Base-by-base conservation (phyloP, 2,888 invertebrate species). In the Yponomeuta cagnagella region DNA sequence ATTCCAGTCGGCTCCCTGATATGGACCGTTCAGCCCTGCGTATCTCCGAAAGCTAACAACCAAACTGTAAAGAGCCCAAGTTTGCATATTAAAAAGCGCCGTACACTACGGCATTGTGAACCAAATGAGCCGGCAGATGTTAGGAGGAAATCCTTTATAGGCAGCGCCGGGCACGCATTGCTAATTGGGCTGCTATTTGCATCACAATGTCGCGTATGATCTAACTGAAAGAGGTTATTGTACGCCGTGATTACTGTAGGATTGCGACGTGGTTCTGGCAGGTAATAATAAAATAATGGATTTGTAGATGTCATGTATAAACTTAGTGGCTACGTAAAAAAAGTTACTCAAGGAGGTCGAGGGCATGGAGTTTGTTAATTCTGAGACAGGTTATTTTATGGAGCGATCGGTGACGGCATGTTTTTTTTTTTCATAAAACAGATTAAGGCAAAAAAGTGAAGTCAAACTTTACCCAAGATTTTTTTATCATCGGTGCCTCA, bases 71-170 rank as follows among this genome's bases (percentile, higher is more conserved):
- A 15, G 12, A 58, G 9, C 52, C 52, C 52, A 58, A 15, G 52
- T 58, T 58, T 58, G 52, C 52, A 58, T 58, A 58, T 58, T 58
- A 58, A 58, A 58, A 58, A 58, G 52, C 52, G 43, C 43, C 43
- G 43, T 8, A 43, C 43, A 43, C 43, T 8, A 58, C 52, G 15
- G 52, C 15, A 58, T 58, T 58, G 52, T 58, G 15, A 58, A 15
- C 15, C 52, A 58, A 58, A 58, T 58, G 15, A 58, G 52, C 52
- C 12, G 52, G 52, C 52, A 58, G 52, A 58, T 58, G 52, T 58
- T 58, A 15, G 52, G 3, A 58, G 52, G 52, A 58, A 58, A 58
- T 58, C 52, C 52, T 58, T 58, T 58, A 58, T 58, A 15, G 52
- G 3, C 52, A 12, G 52, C 52, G 12, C 52, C 2, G 52, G 52